Conservation (phyloP, 2,888 invertebrate genomes). For the Aleiodes alternator region DNA sequence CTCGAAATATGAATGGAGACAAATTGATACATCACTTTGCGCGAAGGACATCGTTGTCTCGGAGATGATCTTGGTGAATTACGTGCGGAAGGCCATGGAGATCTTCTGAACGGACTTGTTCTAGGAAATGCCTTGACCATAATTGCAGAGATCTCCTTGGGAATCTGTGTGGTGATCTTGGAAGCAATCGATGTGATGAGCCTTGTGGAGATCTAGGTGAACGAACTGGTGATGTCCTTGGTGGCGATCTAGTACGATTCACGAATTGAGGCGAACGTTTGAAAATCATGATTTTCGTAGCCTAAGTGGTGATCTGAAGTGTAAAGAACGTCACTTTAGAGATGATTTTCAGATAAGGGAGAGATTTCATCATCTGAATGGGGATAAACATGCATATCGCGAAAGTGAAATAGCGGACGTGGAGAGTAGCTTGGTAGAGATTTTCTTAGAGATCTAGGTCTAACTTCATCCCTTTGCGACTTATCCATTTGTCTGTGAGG, state of each 20-base stretch:
- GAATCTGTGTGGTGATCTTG: conserved; percentile 41
- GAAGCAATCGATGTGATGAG: conserved; percentile 54
- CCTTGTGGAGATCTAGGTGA: conserved; percentile 50
- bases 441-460: too few species aligned
- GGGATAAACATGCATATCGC: too few species aligned
- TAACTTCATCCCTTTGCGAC: too few species aligned
- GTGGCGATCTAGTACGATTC: conserved; percentile 47
- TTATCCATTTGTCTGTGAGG: too few species aligned
- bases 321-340: conserved; percentile 57
- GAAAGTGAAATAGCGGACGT: too few species aligned
- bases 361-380: too few species aligned
- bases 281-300: too few species aligned
- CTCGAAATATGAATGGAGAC: too few species aligned
- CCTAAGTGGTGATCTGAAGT: too few species aligned
- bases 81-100: conserved; percentile 61
- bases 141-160: conserved; percentile 53
- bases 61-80: conserved; percentile 65
- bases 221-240: conserved; percentile 58
- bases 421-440: too few species aligned
- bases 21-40: conserved; percentile 52
- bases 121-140: conserved; percentile 53
- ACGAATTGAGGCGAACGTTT: conserved; percentile 53
- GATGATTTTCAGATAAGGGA: too few species aligned
- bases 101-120: conserved; percentile 55
- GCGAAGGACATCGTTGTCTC: conserved; percentile 60